Percentiles rank a stretch among this genome's conserved stretches.
phyloP scores from a whole-genome alignment of 2,797 vertebrate genomes.

The Hippoglossus hippoglossus region DNA sequence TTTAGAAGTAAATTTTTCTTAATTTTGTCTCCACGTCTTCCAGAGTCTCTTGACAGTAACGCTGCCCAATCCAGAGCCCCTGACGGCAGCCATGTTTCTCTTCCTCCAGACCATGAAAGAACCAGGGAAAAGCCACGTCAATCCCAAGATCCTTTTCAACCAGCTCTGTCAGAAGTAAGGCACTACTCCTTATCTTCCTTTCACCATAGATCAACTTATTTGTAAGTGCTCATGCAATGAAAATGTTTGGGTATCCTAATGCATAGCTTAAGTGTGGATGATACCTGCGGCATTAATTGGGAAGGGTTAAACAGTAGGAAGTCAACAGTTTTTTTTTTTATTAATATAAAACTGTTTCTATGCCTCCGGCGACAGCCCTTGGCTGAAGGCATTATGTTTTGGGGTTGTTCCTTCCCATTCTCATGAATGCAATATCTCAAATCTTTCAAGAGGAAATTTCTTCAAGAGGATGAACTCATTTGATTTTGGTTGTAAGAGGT shows the following conservation, averaged over 20 bases:
- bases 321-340: not conserved
- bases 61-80: constrained; percentile 91
- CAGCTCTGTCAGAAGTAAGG: constrained; percentile 98
- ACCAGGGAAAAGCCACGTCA: constrained; percentile 91
- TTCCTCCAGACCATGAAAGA: constrained; percentile 98
- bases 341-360: not conserved
- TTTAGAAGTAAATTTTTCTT: no score
- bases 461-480: no score
- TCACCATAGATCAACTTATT: not conserved
- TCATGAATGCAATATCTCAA: no score
- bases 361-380: no score
- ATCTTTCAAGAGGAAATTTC: no score
- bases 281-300: not conserved
- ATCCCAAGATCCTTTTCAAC: constrained; percentile 96
- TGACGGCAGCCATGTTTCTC: constrained; percentile 96
- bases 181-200: not conserved
- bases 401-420: no score
- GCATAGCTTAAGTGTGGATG: not conserved
- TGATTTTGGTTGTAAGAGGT: no score
- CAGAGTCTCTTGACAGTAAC: constrained; percentile 90
- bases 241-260: not conserved
- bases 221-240: not conserved
- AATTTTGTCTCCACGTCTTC: constrained; percentile 29
- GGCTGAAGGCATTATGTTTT: no score
- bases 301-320: not conserved